Evolutionary conservation across 2,888 invertebrate genomes (phyloP).

Genomic region (Tinea semifulvella): DNA sequence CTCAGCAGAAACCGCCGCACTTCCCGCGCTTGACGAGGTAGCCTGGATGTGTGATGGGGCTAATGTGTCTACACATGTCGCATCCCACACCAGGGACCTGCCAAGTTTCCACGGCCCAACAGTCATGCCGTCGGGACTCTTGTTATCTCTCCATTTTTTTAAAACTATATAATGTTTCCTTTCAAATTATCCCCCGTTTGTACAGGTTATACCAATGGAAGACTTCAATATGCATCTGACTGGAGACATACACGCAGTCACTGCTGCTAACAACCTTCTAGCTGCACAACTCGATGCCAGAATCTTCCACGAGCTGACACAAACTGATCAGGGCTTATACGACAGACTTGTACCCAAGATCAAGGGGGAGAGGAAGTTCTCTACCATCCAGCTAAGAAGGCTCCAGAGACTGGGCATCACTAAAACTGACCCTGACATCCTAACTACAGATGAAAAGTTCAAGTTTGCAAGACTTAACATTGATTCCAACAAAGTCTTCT

Average conservation of each 20-base stretch:
- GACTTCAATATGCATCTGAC: conserved; percentile 98
- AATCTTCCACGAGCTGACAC: conserved; percentile 96
- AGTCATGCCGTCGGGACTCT: no score
- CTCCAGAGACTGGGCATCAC: conserved; percentile 79
- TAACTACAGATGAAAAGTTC: conserved; percentile 81
- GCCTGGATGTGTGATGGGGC: no score
- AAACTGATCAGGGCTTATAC: conserved; percentile 85
- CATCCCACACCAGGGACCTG: no score
- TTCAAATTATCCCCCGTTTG: no score
- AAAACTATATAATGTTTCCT: no score
- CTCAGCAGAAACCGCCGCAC: no score
- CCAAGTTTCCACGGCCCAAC: no score
- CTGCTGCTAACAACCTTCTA: conserved; percentile 96
- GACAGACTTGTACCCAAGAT: conserved; percentile 87
- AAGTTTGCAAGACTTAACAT: conserved; percentile 90
- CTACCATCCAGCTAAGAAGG: conserved; percentile 84
- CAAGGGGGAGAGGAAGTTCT: conserved; percentile 84
- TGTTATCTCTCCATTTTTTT: no score
- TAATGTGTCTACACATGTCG: no score
- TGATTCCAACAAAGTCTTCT: conserved; percentile 88
- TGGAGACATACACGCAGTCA: conserved; percentile 98
- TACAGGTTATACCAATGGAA: conserved; percentile 96
- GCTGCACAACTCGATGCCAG: conserved; percentile 97
- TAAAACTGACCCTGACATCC: conserved; percentile 83
- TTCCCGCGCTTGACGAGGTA: no score